Conservation (phyloP, 2,113 vertebrate species). For the Bos indicus region DNA sequence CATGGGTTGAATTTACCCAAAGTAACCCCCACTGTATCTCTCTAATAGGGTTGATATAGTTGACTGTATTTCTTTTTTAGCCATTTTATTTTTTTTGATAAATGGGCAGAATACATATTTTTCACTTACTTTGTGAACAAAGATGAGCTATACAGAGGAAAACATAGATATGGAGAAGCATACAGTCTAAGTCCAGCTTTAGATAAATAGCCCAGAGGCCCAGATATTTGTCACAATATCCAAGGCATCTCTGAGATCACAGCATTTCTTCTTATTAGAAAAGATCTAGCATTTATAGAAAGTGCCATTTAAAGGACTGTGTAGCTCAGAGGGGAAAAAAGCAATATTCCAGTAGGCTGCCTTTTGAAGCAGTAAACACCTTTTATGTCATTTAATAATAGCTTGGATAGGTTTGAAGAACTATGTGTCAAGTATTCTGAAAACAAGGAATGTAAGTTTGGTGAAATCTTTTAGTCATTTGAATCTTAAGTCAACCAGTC, state of each 20-base stretch:
- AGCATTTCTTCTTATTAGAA: constrained; percentile 59
- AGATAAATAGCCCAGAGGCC: constrained; percentile 39
- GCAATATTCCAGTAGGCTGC: constrained; percentile 40
- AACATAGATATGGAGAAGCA: not conserved
- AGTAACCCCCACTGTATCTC: not conserved
- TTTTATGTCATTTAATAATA: constrained; percentile 67
- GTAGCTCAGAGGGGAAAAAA: constrained; percentile 25
- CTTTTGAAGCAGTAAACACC: constrained; percentile 61
- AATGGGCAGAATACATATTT: not conserved
- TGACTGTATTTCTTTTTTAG: not conserved
- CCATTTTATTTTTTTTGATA: not conserved
- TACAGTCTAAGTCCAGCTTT: not conserved
- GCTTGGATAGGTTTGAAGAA: constrained; percentile 36
- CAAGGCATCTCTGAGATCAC: not conserved
- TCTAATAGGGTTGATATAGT: not conserved
- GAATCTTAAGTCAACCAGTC: constrained; percentile 48
- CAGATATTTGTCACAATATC: constrained; percentile 43
- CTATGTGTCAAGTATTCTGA: constrained; percentile 28
- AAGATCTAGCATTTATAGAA: constrained; percentile 51
- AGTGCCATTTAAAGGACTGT: constrained; percentile 55
- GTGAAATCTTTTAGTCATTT: constrained; percentile 41
- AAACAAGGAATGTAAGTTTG: constrained; percentile 57
- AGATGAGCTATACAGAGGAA: not conserved
- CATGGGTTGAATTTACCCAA: not conserved
- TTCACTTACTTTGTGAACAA: constrained; percentile 22